phyloP scores from a whole-genome alignment of 2,888 invertebrate species.

The Ditylenchus weischeri region DNA sequence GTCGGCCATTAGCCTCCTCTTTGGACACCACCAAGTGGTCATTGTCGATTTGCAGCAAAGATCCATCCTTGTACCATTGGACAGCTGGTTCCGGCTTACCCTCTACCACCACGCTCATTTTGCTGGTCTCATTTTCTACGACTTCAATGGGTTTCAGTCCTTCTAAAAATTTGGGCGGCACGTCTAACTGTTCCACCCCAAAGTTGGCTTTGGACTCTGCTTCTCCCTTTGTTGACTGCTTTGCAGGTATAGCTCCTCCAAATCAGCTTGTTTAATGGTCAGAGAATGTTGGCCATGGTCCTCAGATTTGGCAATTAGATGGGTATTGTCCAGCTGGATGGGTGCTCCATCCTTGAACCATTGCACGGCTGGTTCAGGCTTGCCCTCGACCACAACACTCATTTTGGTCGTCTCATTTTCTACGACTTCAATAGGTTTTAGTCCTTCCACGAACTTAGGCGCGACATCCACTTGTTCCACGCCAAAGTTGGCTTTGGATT shows the following conservation, averaged over 20 bases:
- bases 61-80: conserved; percentile 79
- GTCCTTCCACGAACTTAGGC: conserved; percentile 35
- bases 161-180: conserved; percentile 35
- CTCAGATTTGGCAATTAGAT: conserved; percentile 36
- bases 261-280: conserved; percentile 89
- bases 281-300: conserved; percentile 77
- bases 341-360: conserved; percentile 78
- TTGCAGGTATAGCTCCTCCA: conserved; percentile 94
- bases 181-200: conserved; percentile 58
- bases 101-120: conserved; percentile 23
- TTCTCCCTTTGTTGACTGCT: conserved; percentile 80
- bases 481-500: conserved; percentile 64
- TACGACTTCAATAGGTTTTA: conserved; percentile 26
- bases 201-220: conserved; percentile 61
- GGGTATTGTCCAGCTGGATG: conserved; percentile 30
- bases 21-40: conserved; percentile 38
- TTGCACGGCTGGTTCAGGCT: conserved; percentile 74
- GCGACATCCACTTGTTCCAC: conserved; percentile 23
- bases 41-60: conserved; percentile 31
- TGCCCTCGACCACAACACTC: conserved; percentile 61
- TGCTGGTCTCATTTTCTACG: conserved; percentile 10
- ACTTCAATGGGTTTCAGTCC: conserved; percentile 29
- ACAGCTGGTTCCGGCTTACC: conserved; percentile 75
- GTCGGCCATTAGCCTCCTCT: conserved; percentile 70
- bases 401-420: conserved; percentile 8